phyloP scores from a whole-genome alignment of 2,888 invertebrate species.

The Lasioglossum pauxillum region DNA sequence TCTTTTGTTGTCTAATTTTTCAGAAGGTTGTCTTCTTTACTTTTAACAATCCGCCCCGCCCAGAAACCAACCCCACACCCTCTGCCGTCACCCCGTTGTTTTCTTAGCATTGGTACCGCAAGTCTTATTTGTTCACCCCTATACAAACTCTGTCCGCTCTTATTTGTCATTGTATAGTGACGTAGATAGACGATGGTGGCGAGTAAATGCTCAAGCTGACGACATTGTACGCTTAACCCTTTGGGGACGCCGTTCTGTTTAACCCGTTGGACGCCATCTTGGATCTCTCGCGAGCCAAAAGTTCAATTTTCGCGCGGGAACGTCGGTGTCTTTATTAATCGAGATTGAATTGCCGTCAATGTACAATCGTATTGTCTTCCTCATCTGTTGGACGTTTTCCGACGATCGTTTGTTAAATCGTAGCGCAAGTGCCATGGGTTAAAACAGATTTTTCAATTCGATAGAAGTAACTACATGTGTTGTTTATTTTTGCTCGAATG shows the following conservation, averaged over 20 bases:
- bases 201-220: slow-evolving; percentile 58
- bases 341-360: background rate
- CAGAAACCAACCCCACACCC: background rate
- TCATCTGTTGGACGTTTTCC: background rate
- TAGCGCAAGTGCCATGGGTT: background rate
- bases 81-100: slow-evolving; percentile 13
- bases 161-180: slow-evolving; percentile 47
- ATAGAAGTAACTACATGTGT: background rate
- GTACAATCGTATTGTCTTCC: background rate
- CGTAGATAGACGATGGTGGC: slow-evolving; percentile 62
- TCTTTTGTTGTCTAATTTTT: background rate
- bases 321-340: background rate
- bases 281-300: background rate
- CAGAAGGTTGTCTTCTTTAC: background rate
- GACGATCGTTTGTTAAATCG: background rate
- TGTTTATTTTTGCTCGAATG: slow-evolving; percentile 24
- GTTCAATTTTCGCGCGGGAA: background rate
- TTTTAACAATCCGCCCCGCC: slow-evolving; percentile 9
- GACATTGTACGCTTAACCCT: slow-evolving; percentile 48
- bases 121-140: slow-evolving; percentile 33
- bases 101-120: slow-evolving; percentile 44
- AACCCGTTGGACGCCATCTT: slow-evolving; percentile 9
- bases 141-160: slow-evolving; percentile 37
- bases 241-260: slow-evolving; percentile 38
- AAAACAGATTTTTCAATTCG: background rate